Evolutionary conservation across 2,113 vertebrate genomes (phyloP), one percentile per base, ranked within the genome.

Genomic region (Xiphophorus couchianus): DNA sequence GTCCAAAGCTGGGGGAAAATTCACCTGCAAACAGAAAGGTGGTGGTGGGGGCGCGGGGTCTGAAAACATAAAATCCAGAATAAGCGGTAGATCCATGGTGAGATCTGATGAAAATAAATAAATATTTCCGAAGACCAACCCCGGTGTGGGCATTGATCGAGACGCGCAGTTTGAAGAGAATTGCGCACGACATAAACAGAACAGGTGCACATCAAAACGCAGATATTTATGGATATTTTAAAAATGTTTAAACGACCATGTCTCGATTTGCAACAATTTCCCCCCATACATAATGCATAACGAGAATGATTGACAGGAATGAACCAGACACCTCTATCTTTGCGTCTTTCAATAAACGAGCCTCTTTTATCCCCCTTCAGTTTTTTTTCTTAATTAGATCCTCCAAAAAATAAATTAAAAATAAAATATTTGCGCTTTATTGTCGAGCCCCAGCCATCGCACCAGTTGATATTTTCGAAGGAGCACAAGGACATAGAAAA

Each of bases 11-110:
- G 81, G 66, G 75, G 67, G 76, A 83, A 83, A 81, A 84, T 81
- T 86, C 73, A 86, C 3, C 90, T 90, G 91, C 73, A 86, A 85
- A 92, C 69, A 83, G 80, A 88, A 78, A 10, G 35, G 35, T 28
- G 44, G 35, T n/a, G 28, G 28, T 28, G 37, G 28, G 82, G n/a
- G n/a, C n/a, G 25, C 6, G 1, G 25, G 25, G 29, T 71, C 14
- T 27, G 30, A 27, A 54, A 31, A 37, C 5, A 62, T 33, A 13
- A n/a, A 35, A 65, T 73, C 71, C 8, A 0, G 8, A 76, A 35
- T 74, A 67, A 35, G 33, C 33, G 71, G 4, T 39, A 37, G 33
- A 54, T 27, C 58, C 62, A 33, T 33, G 48, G 51, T 66, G 8
- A 11, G 33, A 27, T 62, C 19, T 35, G 28, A 74, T 68, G 27